A percentile compares a stretch with the other conserved stretches of the same genome.
These are phyloP conservation scores for Rhamphomyia laevipes DNA, from an alignment of 2,888 invertebrate genomes.

Conservation along the genomic window DNA sequence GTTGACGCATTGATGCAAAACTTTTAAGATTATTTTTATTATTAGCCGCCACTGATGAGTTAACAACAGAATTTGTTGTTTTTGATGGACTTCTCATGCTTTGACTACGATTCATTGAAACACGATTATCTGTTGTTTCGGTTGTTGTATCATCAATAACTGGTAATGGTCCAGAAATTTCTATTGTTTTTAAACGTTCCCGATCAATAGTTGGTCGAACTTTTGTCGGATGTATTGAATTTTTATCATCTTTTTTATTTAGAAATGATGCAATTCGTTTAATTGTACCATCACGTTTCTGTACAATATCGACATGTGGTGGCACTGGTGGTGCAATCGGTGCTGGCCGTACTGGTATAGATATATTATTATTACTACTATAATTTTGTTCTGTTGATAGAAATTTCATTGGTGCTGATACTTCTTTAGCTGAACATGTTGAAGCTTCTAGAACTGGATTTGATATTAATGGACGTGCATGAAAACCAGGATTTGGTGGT, in stretches of 20 bases:
- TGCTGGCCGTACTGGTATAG: conserved; percentile 48
- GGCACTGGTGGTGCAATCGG: conserved; percentile 43
- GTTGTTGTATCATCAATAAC: conserved; percentile 53
- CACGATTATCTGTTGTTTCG: conserved; percentile 40
- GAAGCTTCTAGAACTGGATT: conserved; percentile 71
- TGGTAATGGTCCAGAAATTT: conserved; percentile 75
- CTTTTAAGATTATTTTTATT: conserved; percentile 54
- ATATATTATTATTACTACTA: conserved; percentile 43
- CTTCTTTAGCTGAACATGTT: conserved; percentile 64
- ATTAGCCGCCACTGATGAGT: conserved; percentile 20
- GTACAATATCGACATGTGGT: conserved; percentile 31
- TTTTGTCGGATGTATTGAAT: conserved; percentile 46
- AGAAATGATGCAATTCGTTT: conserved; percentile 66
- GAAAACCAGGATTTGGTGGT: conserved; percentile 49
- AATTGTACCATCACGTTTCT: conserved; percentile 50
- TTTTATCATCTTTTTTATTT: conserved; percentile 50
- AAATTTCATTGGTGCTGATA: conserved; percentile 48
- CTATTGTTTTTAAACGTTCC: conserved; percentile 57
- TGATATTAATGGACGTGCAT: conserved; percentile 63
- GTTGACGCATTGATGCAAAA: conserved; percentile 74
- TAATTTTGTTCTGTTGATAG: conserved; percentile 14
- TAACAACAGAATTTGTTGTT: neutral
- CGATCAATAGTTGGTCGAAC: conserved; percentile 57
- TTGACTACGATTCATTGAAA: conserved; percentile 58
- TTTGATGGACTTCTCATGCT: conserved; percentile 58